Base-by-base conservation (phyloP, 2,888 invertebrate species). In the Tigriopus californicus region DNA sequence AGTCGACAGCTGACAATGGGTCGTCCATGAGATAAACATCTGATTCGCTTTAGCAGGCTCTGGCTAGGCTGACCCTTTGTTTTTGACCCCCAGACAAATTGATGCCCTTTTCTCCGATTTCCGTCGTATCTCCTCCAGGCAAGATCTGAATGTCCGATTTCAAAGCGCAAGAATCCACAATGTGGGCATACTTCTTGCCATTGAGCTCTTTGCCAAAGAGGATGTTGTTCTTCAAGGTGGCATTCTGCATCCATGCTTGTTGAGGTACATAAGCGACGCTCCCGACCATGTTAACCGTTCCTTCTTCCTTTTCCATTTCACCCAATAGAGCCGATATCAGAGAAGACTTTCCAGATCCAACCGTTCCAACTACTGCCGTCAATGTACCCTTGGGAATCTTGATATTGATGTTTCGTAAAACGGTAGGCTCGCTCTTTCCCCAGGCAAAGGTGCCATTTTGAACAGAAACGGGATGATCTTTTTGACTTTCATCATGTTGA, bases 41-140 rank as follows among this genome's bases (percentile, higher is more conserved):
- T 6, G 66, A 54, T 13, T 67, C 63, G 10, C 66, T 64, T 61
- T 72, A 71, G 12, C 69, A 68, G 0, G 71, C 70, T 47, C 71
- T 62, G 5, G 71, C 71, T 44, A 72, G 61, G 25, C 68, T 68
- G 2, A 71, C 66, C 64, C 92, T 77, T 71, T 85, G 91, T 72
- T 86, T 92, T 70, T 87, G 92, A 4, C 92, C 92, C 15, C 92
- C 92, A 13, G 85, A 85, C 64, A 88, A 71, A 69, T 84, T 85
- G 62, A 85, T 83, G 70, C 87, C 88, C 78, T 95, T 98, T 73
- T 98, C 97, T 62, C 98, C 98, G 65, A 98, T 97, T 76, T 98
- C 97, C 0, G 97, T 98, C 68, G 80, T 79, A 75, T 98, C 97
- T 0, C 95, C 92, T 13, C 84, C 92, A 0, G 89, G 87, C 46